These are phyloP conservation scores for Phania funesta DNA, from an alignment of 2,888 invertebrate species.

Conservation along the genomic window DNA sequence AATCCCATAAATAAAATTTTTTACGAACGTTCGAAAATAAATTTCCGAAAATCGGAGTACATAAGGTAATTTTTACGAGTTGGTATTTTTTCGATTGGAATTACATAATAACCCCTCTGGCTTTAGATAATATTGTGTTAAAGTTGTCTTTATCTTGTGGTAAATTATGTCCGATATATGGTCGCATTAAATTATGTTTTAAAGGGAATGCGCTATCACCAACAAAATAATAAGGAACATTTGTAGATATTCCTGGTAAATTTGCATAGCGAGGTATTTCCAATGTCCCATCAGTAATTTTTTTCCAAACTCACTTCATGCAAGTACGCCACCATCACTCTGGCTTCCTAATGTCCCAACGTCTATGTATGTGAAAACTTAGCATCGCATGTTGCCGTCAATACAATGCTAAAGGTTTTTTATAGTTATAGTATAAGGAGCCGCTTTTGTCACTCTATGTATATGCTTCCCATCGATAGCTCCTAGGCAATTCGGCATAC, in stretches of 20 bases:
- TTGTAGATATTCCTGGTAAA: neutral
- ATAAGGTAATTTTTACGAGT: too few relatives aligned
- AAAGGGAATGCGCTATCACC: conserved; percentile 1
- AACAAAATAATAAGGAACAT: neutral
- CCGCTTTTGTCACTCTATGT: neutral
- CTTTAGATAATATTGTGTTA: neutral
- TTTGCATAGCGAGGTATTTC: neutral
- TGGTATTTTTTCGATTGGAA: too few relatives aligned
- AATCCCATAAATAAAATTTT: too few relatives aligned
- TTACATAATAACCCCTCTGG: too few relatives aligned
- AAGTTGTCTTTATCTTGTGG: neutral
- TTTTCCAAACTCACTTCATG: neutral
- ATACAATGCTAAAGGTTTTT: neutral
- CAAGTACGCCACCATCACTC: neutral
- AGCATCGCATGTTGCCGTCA: neutral
- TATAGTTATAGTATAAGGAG: neutral
- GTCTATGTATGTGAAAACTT: neutral
- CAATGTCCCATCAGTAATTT: too few relatives aligned
- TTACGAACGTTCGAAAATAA: too few relatives aligned
- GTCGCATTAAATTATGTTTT: neutral
- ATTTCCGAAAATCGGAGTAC: too few relatives aligned
- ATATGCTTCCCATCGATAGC: neutral
- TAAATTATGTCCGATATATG: neutral
- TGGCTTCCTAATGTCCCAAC: neutral
- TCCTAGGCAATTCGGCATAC: neutral